Evolutionary conservation across 23 tunicate species (phyloP).

Genomic region (Trididemnum miniatum): DNA sequence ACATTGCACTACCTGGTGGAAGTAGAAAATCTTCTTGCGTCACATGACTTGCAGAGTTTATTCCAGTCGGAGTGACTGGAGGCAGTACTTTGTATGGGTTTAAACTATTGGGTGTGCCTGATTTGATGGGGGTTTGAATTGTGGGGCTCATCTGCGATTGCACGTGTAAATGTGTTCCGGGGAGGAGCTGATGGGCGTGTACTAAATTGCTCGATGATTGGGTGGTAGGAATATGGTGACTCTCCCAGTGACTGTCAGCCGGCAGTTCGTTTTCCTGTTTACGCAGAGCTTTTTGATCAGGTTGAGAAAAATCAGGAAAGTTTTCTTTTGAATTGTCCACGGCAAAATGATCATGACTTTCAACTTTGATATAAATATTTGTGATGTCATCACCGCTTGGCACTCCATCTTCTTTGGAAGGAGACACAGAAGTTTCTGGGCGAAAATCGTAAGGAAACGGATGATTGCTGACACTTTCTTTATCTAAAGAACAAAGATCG

Average conservation of each 20-base stretch:
- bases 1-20: slow-evolving; percentile 86
- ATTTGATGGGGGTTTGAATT: background rate
- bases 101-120: slow-evolving; percentile 50
- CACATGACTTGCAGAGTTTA: background rate
- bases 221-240: background rate
- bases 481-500: background rate
- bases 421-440: background rate
- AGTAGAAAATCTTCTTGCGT: slow-evolving; percentile 55
- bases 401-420: background rate
- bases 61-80: slow-evolving; percentile 71
- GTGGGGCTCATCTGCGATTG: slow-evolving; percentile 18
- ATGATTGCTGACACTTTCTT: background rate
- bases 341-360: slow-evolving; percentile 1
- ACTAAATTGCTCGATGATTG: background rate
- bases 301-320: background rate
- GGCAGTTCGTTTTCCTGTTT: background rate
- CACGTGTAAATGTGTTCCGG: slow-evolving; percentile 3
- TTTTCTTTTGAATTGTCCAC: background rate
- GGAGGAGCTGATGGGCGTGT: background rate
- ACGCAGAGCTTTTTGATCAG: background rate
- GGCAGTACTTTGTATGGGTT: slow-evolving; percentile 94
- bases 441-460: slow-evolving; percentile 4
- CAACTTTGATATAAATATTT: background rate
- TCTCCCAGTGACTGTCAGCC: background rate
- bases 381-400: background rate